A percentile compares a stretch with the other conserved stretches of the same genome.
These are phyloP conservation scores for Etheostoma spectabile DNA, from an alignment of 2,113 vertebrate species.

Conservation along the genomic window DNA sequence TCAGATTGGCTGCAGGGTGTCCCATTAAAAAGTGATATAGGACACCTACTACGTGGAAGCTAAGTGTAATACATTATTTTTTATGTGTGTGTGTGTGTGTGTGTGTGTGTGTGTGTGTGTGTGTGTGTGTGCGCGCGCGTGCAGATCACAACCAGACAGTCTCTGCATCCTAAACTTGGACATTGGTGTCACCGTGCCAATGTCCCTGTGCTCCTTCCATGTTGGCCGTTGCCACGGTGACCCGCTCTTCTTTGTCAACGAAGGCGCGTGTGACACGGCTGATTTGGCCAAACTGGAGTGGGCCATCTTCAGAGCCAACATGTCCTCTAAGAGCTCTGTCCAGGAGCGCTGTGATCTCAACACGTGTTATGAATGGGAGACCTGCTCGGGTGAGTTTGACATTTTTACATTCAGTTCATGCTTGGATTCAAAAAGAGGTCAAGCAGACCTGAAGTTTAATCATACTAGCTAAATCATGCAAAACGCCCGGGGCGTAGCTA, in stretches of 20 bases:
- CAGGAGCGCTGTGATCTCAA: slow-evolving; percentile 86
- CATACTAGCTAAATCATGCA: too few species aligned
- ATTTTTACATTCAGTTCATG: too few species aligned
- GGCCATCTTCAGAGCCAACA: slow-evolving; percentile 85
- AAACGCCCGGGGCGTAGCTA: too few species aligned
- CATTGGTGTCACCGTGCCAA: slow-evolving; percentile 76
- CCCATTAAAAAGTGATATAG: too few species aligned
- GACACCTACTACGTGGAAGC: background rate
- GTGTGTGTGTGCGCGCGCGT: slow-evolving; percentile 2
- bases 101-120: slow-evolving; percentile 5
- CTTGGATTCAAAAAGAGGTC: too few species aligned
- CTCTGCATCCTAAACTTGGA: slow-evolving; percentile 86
- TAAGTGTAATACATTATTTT: background rate
- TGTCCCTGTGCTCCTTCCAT: slow-evolving; percentile 87
- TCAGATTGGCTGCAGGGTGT: too few species aligned
- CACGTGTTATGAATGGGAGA: slow-evolving; percentile 94
- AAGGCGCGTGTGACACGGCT: slow-evolving; percentile 78
- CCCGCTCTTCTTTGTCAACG: slow-evolving; percentile 85
- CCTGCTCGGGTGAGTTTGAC: slow-evolving; percentile 86
- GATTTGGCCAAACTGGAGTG: slow-evolving; percentile 78
- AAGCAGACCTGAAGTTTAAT: too few species aligned
- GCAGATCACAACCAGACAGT: slow-evolving; percentile 82
- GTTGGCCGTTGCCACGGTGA: slow-evolving; percentile 87
- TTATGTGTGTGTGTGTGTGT: background rate
- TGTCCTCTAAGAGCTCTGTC: slow-evolving; percentile 85